These are phyloP conservation scores for Listrodromus nycthemerus DNA, from an alignment of 2,888 invertebrate species.

Conservation along the genomic window DNA sequence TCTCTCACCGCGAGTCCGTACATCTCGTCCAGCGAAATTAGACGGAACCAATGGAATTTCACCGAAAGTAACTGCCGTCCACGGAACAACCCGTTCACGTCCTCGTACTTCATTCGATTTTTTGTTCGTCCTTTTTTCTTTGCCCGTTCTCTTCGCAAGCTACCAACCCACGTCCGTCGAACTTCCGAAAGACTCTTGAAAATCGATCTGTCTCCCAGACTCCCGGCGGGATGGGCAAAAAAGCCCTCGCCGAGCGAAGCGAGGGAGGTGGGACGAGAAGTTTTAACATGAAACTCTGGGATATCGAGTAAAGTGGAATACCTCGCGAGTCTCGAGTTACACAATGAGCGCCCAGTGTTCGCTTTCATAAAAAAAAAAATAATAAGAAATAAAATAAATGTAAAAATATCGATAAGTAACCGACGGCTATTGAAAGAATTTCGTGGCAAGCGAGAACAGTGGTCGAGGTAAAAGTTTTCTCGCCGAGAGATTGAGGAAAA, in stretches of 20 bases:
- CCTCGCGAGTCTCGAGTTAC: conserved; percentile 32
- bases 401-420: conserved; percentile 12
- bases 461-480: conserved; percentile 3
- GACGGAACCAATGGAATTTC: conserved; percentile 37
- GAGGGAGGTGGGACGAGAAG: conserved; percentile 35
- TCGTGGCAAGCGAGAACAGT: background rate
- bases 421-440: conserved; percentile 60
- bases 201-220: conserved; percentile 27
- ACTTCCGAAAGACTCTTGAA: conserved; percentile 31
- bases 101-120: background rate
- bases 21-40: conserved; percentile 50
- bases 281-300: conserved; percentile 53
- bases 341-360: conserved; percentile 25
- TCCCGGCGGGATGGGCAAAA: background rate
- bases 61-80: background rate
- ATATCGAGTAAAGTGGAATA: conserved; percentile 10
- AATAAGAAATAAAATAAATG: background rate
- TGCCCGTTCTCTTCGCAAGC: background rate
- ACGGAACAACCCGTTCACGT: background rate
- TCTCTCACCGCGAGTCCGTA: conserved; percentile 24
- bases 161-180: background rate
- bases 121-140: background rate
- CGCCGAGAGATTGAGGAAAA: conserved; percentile 26
- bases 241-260: background rate
- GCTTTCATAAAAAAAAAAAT: conserved; percentile 25